phyloP scores from a whole-genome alignment of 1,140 invertebrate genomes.

The Achatina immaculata region DNA sequence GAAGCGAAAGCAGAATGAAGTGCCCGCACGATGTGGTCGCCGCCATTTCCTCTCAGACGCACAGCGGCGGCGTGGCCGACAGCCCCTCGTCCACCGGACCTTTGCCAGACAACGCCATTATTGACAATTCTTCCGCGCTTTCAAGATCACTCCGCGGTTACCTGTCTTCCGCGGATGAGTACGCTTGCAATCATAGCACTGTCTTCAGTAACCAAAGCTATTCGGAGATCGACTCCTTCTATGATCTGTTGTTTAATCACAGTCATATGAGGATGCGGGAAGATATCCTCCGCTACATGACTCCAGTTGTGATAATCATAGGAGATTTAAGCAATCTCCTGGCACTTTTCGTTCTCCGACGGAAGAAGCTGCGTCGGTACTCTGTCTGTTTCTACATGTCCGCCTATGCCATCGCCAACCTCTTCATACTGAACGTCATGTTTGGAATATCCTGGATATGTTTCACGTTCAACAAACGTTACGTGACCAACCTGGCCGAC shows the following conservation, averaged over 20 bases:
- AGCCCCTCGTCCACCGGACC: no score
- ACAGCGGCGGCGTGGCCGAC: no score
- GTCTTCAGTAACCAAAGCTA: not conserved
- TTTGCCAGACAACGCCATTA: no score
- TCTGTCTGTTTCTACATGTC: constrained; percentile 66
- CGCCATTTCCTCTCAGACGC: no score
- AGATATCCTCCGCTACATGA: constrained; percentile 49
- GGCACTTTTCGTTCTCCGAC: constrained; percentile 57
- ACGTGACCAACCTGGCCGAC: constrained; percentile 51
- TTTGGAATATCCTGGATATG: constrained; percentile 57
- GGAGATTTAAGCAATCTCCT: constrained; percentile 64
- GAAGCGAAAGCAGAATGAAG: no score
- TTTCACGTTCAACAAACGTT: constrained; percentile 49
- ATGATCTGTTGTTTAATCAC: constrained; percentile 38
- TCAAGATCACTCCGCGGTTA: no score
- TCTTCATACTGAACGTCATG: constrained; percentile 57
- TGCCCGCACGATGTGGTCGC: no score
- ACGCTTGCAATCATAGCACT: no score
- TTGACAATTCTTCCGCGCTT: no score
- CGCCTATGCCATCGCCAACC: constrained; percentile 59
- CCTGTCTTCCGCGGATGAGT: no score
- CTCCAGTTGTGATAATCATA: constrained; percentile 60
- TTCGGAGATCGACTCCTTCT: constrained; percentile 11
- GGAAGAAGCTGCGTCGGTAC: constrained; percentile 53
- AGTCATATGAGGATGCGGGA: constrained; percentile 46